Evolutionary conservation across 1,140 invertebrate species (phyloP).

Genomic region (Lerema accius): DNA sequence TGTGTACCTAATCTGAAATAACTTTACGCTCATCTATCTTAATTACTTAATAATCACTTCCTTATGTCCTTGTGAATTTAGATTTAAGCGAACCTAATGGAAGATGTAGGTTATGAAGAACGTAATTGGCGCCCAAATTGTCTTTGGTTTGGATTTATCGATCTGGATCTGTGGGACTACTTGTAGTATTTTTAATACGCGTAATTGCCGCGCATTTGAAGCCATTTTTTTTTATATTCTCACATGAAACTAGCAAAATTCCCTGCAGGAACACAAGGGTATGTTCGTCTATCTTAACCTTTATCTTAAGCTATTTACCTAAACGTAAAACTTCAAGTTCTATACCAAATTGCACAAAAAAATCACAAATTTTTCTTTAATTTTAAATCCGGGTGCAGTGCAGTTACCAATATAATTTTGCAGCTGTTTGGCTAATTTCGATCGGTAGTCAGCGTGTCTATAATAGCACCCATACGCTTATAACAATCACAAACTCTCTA

Average conservation of each 20-base stretch:
- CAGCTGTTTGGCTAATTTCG: not conserved
- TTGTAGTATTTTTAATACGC: no score
- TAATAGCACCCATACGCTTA: constrained; percentile 3
- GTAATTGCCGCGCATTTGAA: no score
- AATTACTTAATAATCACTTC: constrained; percentile 13
- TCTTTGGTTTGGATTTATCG: not conserved
- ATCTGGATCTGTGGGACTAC: not conserved
- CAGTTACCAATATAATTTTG: not conserved
- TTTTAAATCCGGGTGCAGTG: not conserved
- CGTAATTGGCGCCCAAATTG: not conserved
- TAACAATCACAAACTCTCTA: constrained; percentile 10
- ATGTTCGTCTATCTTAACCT: not conserved
- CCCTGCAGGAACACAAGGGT: not conserved
- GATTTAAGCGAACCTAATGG: not conserved
- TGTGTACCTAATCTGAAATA: constrained; percentile 23
- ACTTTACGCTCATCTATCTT: constrained; percentile 18
- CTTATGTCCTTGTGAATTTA: constrained; percentile 14
- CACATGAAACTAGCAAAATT: no score
- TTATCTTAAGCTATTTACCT: no score
- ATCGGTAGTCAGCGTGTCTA: not conserved
- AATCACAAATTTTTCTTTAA: not conserved
- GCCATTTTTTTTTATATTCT: no score
- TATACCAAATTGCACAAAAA: not conserved
- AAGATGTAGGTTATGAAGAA: no score
- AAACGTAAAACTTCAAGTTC: not conserved